Evolutionary conservation across 2,797 vertebrate species (phyloP).

Genomic region (Novumbra hubbsi): DNA sequence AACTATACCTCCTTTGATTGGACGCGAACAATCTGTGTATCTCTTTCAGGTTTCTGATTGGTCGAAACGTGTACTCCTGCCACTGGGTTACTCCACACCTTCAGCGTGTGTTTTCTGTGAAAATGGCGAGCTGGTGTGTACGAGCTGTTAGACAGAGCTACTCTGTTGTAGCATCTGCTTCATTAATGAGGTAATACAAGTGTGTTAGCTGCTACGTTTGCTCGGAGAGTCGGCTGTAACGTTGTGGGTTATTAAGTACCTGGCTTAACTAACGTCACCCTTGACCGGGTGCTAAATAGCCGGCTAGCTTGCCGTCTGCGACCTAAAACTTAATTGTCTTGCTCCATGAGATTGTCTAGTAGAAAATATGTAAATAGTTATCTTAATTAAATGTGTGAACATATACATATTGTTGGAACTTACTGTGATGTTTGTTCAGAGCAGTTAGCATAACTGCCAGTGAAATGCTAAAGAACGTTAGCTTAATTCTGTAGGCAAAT

Average conservation of each 20-base stretch:
- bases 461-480: background rate
- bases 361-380: background rate
- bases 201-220: background rate
- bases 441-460: background rate
- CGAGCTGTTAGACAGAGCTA: conserved; percentile 65
- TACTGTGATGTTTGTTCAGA: background rate
- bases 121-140: conserved; percentile 74
- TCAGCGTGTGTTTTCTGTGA: conserved; percentile 54
- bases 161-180: conserved; percentile 53
- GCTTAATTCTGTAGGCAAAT: background rate
- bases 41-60: conserved; percentile 48
- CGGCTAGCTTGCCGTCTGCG: background rate
- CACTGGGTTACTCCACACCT: background rate
- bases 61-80: background rate
- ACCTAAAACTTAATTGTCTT: background rate
- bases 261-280: background rate
- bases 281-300: background rate
- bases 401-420: background rate
- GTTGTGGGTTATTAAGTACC: background rate
- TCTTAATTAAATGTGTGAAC: background rate
- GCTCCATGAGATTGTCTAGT: background rate
- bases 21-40: background rate
- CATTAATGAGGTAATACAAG: conserved; percentile 56
- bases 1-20: conserved; percentile 41
- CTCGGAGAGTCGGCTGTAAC: background rate